Evolutionary conservation across 2,797 vertebrate species (phyloP), one percentile per base, ranked within the genome.

Genomic region (Meriones psammophilus): DNA sequence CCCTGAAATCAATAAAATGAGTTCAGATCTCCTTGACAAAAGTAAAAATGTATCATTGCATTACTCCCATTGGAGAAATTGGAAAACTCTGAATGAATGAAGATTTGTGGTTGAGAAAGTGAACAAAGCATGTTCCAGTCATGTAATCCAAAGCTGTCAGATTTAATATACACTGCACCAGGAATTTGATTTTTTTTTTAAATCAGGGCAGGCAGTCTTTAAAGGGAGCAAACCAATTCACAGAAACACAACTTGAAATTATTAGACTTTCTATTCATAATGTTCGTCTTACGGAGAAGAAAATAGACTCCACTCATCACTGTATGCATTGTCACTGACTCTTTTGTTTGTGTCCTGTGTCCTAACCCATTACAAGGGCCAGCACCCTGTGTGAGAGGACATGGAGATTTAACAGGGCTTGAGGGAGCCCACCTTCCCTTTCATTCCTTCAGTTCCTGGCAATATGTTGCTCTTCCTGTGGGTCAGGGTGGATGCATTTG

Each of bases 321-420:
- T 33, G 8, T 0, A 4, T 15, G 2, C 15, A 14, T 26, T 58
- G 36, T 58, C 66, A 36, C 12, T 8, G 1, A 22, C 56, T 18
- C 28, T 8, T 18, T 28, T 69, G 8, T n/a, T 33, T 56, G 50
- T 33, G n/a, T 66, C 58, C 6, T 1, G 28, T 12, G 24, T 36
- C 24, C 36, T 22, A 2, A 2, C 24, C 58, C 30, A 5, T 46
- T 9, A 6, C 14, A 28, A 24, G 18, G 3, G 18, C 15, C n/a
- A 58, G 46, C 10, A 18, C 2, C 9, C 36, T 5, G 0, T 15
- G 33, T 4, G 54, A n/a, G 64, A 73, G 0, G 39, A 24, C 24
- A 3, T 2, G 3, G 1, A 5, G 3, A n/a, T 28, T 22, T 36
- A 26, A n/a, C 6, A 36, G 12, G 30, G 24, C 60, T 0, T 13